A percentile compares a stretch with the other conserved stretches of the same genome.
phyloP scores from a whole-genome alignment of 2,888 invertebrate genomes.

The Syrphus vitripennis region DNA sequence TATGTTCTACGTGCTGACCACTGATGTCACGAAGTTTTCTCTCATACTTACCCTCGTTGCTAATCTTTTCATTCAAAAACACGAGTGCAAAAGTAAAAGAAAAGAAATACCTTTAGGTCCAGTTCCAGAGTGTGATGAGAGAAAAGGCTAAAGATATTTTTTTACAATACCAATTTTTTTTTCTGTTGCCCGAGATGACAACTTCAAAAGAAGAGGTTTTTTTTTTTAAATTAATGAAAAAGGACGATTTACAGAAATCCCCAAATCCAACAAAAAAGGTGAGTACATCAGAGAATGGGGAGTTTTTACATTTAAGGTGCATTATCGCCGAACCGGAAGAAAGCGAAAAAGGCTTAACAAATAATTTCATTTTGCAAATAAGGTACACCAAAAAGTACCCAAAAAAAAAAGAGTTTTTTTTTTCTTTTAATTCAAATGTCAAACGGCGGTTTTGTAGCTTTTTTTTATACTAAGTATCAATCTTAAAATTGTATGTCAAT shows the following conservation, averaged over 20 bases:
- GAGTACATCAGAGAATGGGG: neutral
- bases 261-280: neutral
- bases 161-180: neutral
- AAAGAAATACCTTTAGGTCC: neutral
- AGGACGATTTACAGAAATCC: neutral
- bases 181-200: neutral
- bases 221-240: neutral
- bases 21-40: conserved; percentile 3
- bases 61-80: neutral
- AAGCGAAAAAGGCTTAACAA: too few species aligned
- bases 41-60: neutral
- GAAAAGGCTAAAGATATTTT: neutral
- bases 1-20: neutral
- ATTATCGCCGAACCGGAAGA: too few species aligned
- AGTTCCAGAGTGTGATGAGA: neutral
- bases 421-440: too few species aligned
- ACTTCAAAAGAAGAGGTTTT: neutral
- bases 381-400: neutral
- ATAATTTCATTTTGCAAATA: neutral
- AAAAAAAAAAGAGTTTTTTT: neutral
- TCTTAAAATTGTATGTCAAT: neutral
- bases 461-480: too few species aligned
- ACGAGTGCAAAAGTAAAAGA: neutral
- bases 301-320: neutral
- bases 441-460: too few species aligned